phyloP scores from a whole-genome alignment of 1,140 invertebrate species.

The Brachystomella parvula region DNA sequence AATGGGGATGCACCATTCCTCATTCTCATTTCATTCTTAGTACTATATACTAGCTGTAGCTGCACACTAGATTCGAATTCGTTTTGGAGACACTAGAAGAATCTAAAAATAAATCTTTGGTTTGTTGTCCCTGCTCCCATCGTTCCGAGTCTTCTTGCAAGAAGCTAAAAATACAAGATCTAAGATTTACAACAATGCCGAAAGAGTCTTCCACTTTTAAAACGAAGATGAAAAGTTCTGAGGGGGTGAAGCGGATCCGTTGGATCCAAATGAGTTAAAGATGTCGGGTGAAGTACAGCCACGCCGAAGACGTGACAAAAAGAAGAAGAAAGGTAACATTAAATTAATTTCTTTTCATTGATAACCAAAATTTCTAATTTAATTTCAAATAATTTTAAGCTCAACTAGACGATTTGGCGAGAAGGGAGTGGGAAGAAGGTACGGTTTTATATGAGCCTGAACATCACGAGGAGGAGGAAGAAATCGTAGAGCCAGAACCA shows the following conservation, averaged over 20 bases:
- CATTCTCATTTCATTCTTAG: neutral
- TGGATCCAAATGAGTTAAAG: neutral
- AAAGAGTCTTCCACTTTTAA: no score
- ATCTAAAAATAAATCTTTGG: neutral
- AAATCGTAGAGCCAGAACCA: neutral
- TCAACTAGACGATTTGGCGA: neutral
- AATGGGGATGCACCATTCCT: neutral
- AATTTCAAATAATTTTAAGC: neutral
- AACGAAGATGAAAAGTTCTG: no score
- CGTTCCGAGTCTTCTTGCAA: neutral
- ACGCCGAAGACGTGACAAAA: constrained; percentile 11
- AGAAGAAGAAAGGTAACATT: constrained; percentile 18
- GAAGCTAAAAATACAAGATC: neutral
- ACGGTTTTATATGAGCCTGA: neutral
- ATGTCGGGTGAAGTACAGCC: constrained; percentile 22
- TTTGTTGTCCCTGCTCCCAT: no score
- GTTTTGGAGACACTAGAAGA: no score
- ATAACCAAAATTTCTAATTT: neutral
- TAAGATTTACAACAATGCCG: no score
- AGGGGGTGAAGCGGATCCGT: no score
- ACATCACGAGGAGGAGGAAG: neutral
- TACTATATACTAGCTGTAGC: neutral
- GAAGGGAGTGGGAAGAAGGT: neutral
- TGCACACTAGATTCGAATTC: no score
- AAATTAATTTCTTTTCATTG: neutral